phyloP scores from a whole-genome alignment of 2,888 invertebrate genomes.

The Pristionchus japonicus region DNA sequence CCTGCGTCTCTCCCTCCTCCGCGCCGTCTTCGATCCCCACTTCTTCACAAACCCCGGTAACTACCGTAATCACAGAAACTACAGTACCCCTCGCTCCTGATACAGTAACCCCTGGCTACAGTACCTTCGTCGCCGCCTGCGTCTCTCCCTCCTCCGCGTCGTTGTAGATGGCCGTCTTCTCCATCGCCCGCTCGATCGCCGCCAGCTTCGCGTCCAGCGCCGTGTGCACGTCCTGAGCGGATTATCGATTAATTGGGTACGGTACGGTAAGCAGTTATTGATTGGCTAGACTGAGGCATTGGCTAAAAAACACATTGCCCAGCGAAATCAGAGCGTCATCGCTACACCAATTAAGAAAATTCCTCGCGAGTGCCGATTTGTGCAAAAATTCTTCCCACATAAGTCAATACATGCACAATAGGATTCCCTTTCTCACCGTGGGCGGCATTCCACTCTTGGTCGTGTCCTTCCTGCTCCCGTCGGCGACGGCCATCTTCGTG shows the following conservation, averaged over 20 bases:
- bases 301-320: too few species aligned
- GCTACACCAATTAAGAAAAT: too few species aligned
- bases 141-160: neutral
- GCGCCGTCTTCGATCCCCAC: too few species aligned
- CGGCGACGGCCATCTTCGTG: neutral
- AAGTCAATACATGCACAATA: too few species aligned
- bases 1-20: neutral
- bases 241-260: neutral
- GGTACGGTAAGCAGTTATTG: too few species aligned
- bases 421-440: neutral
- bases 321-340: too few species aligned
- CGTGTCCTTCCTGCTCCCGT: neutral
- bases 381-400: too few species aligned
- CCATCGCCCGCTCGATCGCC: neutral
- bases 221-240: neutral
- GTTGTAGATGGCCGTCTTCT: constrained; percentile 16
- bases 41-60: too few species aligned
- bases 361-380: too few species aligned
- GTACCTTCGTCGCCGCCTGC: neutral
- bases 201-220: constrained; percentile 1
- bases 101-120: neutral
- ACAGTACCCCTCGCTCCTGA: neutral
- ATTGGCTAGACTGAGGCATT: too few species aligned
- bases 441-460: neutral
- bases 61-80: too few species aligned